Conservation (phyloP, 1,140 invertebrate species). For the Telenomus remus region DNA sequence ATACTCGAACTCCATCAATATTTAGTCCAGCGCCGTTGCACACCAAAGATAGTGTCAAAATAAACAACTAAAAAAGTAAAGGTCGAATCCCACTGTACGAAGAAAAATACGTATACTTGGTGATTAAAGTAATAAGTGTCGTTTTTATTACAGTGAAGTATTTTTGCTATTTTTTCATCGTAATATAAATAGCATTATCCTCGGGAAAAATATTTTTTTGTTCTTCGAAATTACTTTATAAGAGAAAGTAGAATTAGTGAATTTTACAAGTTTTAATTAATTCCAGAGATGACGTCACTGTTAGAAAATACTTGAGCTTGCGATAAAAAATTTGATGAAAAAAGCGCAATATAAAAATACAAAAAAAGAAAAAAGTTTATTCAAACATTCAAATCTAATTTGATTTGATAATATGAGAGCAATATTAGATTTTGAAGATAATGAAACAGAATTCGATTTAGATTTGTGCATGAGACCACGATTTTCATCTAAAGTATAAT, state of each 20-base stretch:
- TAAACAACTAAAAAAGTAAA: slow-evolving; percentile 48
- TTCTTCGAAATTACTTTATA: no score
- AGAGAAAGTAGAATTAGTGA: no score
- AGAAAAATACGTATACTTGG: slow-evolving; percentile 7
- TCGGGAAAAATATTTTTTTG: no score
- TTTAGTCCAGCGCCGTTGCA: slow-evolving; percentile 23
- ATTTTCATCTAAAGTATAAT: slow-evolving; percentile 56
- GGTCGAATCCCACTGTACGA: slow-evolving; percentile 26
- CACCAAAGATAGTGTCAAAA: slow-evolving; percentile 41
- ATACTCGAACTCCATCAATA: slow-evolving; percentile 44
- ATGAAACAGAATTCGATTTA: slow-evolving; percentile 46
- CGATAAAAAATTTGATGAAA: not conserved
- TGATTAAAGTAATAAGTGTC: no score
- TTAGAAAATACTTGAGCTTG: not conserved
- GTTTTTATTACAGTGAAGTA: no score
- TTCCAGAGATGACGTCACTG: no score
- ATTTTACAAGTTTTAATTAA: no score
- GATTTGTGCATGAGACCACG: slow-evolving; percentile 43
- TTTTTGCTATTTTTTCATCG: no score
- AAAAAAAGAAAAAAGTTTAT: no score
- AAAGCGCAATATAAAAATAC: not conserved
- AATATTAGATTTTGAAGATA: slow-evolving; percentile 37
- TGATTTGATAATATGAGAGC: slow-evolving; percentile 18
- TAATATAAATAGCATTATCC: no score
- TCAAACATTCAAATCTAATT: not conserved